A percentile compares a stretch with the other conserved stretches of the same genome.
phyloP scores from a whole-genome alignment of 2,113 vertebrate species.

The Equus przewalskii region DNA sequence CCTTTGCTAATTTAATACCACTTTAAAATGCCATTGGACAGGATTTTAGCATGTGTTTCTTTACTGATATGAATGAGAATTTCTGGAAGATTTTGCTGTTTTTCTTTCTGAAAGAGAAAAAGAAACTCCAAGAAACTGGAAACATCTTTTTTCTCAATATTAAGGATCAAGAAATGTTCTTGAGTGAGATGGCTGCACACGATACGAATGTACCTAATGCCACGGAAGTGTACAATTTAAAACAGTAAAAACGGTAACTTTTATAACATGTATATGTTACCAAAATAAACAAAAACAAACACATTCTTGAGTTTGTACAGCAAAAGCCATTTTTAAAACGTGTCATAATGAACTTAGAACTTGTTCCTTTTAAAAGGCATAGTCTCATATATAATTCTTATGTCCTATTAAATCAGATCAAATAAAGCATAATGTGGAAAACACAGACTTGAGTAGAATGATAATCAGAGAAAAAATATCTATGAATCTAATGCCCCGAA shows the following conservation, averaged over 20 bases:
- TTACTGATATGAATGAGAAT: neutral
- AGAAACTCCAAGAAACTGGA: slow-evolving; percentile 56
- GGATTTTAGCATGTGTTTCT: neutral
- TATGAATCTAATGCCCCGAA: neutral
- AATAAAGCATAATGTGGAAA: slow-evolving; percentile 31
- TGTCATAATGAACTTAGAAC: slow-evolving; percentile 57
- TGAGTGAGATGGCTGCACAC: neutral
- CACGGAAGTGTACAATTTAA: neutral
- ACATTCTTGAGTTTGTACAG: slow-evolving; percentile 23
- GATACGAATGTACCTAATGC: neutral
- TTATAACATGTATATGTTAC: neutral
- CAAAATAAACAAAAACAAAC: slow-evolving; percentile 46
- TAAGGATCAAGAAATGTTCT: slow-evolving; percentile 52
- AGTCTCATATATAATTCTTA: neutral
- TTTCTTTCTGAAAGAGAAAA: slow-evolving; percentile 44
- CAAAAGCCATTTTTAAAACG: slow-evolving; percentile 37
- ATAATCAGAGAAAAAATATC: slow-evolving; percentile 57
- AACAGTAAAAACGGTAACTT: neutral
- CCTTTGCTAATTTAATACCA: slow-evolving; percentile 29
- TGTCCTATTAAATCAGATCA: slow-evolving; percentile 27
- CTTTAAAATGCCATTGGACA: slow-evolving; percentile 19
- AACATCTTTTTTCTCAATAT: slow-evolving; percentile 52
- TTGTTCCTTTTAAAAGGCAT: slow-evolving; percentile 34
- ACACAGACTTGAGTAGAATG: neutral
- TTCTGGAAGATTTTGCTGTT: neutral